Percentiles rank a stretch among this genome's conserved stretches.
These are phyloP conservation scores for Anarrhichthys ocellatus DNA, from an alignment of 2,113 vertebrate species.

Conservation along the genomic window DNA sequence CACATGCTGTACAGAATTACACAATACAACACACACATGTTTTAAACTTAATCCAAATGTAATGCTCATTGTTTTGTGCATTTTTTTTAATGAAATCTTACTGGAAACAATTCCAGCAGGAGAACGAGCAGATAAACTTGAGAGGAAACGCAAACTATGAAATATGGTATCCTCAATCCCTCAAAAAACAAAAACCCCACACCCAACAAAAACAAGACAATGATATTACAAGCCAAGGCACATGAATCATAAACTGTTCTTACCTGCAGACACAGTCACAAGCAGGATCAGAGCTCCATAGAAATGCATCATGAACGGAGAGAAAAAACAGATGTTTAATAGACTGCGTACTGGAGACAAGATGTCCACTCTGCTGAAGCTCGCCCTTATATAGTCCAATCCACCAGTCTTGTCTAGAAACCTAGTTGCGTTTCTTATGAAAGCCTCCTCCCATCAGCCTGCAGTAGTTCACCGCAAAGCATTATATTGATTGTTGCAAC, in stretches of 20 bases:
- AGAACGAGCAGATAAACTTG: not conserved
- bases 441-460: not conserved
- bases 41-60: not conserved
- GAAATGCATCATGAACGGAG: not conserved
- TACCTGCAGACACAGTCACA: constrained; percentile 5
- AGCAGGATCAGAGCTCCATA: constrained; percentile 9
- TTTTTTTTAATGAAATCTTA: not conserved
- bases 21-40: not conserved
- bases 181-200: not conserved
- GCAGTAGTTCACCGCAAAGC: not conserved
- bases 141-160: not conserved
- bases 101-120: not conserved
- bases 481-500: not conserved
- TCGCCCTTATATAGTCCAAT: not conserved
- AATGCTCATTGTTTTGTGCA: not conserved
- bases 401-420: not conserved
- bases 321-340: not conserved
- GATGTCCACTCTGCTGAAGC: not conserved
- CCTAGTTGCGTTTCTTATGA: not conserved
- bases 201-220: not conserved
- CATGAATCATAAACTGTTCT: not conserved
- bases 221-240: not conserved
- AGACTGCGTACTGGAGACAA: not conserved
- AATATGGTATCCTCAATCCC: not conserved
- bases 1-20: not conserved